Evolutionary conservation across 2,797 vertebrate genomes (phyloP), one percentile per base, ranked within the genome.

Genomic region (Phalloptychus januarius): DNA sequence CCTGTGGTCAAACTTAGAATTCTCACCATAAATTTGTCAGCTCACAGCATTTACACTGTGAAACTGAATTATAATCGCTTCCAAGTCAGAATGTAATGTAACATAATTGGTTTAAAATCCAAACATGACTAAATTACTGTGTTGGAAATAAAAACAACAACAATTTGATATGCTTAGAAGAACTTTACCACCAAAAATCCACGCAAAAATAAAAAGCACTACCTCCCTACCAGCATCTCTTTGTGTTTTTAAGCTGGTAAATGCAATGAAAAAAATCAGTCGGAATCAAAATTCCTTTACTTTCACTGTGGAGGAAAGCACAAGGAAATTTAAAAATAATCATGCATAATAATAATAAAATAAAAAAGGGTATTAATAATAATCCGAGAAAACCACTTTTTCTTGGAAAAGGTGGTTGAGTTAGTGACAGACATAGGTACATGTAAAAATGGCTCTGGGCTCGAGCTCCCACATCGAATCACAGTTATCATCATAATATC

Each of bases 361-460:
- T 50, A 50, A 23, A 50, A 50, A 50, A 10, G n/a, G 31, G 15
- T 7, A 16, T 63, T 16, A 7, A 63, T 63, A 36, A 63, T 63
- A 7, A 10, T 4, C 54, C 54, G n/a, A 56, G 31, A 63, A 63
- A 33, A 33, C 15, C 33, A 36, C 31, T 7, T 33, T 33, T 18
- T 63, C 48, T 2, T 50, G 7, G 20, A 50, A 8, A 50, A n/a
- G n/a, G n/a, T n/a, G n/a, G n/a, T n/a, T n/a, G n/a, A n/a, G n/a
- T n/a, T n/a, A n/a, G n/a, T 38, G 18, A 74, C 67, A 52, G 33
- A 85, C 85, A 87, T 79, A 82, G 81, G 87, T 74, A 79, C 52
- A 78, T 79, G 79, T 83, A 85, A 84, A 90, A 83, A 87, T 84
- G 61, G 33, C 31, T 20, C 33, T 20, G 31, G 31, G 16, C 18